Base-by-base conservation (phyloP, 2,113 vertebrate genomes). In the Poeciliopsis turrubarensis region DNA sequence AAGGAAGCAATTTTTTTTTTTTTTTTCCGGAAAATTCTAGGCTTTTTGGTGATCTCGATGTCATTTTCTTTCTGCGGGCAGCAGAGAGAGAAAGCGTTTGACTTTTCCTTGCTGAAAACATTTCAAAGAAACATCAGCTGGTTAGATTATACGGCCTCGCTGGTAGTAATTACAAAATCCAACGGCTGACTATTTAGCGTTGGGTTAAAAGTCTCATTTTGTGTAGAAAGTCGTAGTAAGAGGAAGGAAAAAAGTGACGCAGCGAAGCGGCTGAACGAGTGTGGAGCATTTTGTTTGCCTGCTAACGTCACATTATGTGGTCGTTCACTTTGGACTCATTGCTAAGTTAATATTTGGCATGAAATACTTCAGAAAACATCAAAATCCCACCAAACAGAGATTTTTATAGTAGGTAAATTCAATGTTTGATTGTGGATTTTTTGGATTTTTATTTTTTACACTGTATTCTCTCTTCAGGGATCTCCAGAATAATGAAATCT, bases 401-500 rank as follows among this genome's bases (percentile, higher is more conserved):
- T 41, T 41, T 41, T 41, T 41, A 15, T 4, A 41, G 12, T 14
- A 41, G 14, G 39, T 71, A 61, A 75, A 83, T 87, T 83, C 73
- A 84, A 87, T 44, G 64, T 74, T 75, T 70, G 3, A 34, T 73
- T 84, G 81, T 89, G 88, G 79, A 73, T 66, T 73, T 81, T 29
- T 29, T 2, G 1, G 1, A 1, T 29, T 2, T 72, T 60, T 70
- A 4, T 9, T 84, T 90, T 87, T 90, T 76, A 90, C 77, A 19
- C 27, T 14, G 57, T 7, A 70, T 44, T 84, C 26, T 72, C 74
- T 75, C 10, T 30, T 1, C 75, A 99, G 97, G 73, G 96, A 98
- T 88, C 93, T 99, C 73, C 96, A 96, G 89, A 96, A 96, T 81
- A 99, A 99, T 87, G 97, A 98, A 89, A 99, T 99, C 90, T 99